These are phyloP conservation scores for Apis mellifera DNA, from an alignment of 1,140 invertebrate genomes.

Conservation along the genomic window DNA sequence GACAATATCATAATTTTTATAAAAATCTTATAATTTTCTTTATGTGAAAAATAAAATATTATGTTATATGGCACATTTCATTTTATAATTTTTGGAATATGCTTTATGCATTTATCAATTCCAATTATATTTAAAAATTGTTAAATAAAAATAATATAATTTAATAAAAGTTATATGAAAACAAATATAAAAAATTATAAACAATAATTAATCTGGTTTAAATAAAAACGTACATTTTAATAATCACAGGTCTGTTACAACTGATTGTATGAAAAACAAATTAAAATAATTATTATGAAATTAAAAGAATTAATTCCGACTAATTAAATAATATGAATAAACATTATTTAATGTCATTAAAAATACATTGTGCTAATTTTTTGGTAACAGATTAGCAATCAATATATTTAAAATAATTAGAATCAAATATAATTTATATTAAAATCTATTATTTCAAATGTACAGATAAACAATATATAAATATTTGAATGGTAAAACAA, in stretches of 20 bases:
- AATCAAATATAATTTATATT: conserved; percentile 37
- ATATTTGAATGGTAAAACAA: conserved; percentile 53
- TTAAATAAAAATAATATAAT: not conserved
- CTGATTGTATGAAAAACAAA: not conserved
- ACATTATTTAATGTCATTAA: conserved; percentile 11
- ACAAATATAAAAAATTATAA: conserved; percentile 7
- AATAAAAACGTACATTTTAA: not conserved
- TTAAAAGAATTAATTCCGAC: conserved; percentile 17
- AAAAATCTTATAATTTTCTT: conserved; percentile 15
- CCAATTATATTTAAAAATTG: conserved; percentile 5
- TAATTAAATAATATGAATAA: conserved; percentile 29
- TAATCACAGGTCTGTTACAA: conserved; percentile 22
- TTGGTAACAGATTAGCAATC: conserved; percentile 12
- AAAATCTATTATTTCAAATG: conserved; percentile 45
- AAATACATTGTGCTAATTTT: conserved; percentile 13
- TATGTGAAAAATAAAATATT: conserved; percentile 15
- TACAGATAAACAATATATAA: conserved; percentile 55
- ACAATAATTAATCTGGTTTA: conserved; percentile 3
- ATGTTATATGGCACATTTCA: conserved; percentile 45
- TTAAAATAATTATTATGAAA: conserved; percentile 2
- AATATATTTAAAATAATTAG: conserved; percentile 6
- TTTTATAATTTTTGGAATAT: conserved; percentile 18
- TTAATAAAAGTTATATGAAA: conserved; percentile 11
- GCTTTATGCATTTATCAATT: conserved; percentile 48
- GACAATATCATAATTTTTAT: conserved; percentile 1